Evolutionary conservation across 2,113 vertebrate genomes (phyloP).

Genomic region (Misgurnus anguillicaudatus): DNA sequence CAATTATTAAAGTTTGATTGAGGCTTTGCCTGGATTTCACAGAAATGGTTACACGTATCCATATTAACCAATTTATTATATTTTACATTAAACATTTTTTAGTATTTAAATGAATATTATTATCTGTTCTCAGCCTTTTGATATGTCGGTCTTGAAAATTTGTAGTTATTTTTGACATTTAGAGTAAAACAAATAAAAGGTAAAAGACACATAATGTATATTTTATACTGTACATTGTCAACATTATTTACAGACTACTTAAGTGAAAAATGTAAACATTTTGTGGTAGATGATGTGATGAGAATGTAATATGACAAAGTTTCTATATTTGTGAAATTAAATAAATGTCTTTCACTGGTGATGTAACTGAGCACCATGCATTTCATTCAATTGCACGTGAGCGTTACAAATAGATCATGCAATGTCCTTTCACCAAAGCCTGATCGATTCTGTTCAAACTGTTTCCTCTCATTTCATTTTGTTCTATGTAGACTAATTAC

Average conservation of each 20-base stretch:
- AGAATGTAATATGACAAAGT: background rate
- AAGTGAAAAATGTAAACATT: too few species aligned
- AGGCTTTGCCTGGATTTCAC: too few species aligned
- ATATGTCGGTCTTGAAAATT: background rate
- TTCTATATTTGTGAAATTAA: background rate
- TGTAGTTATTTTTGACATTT: background rate
- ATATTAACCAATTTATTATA: too few species aligned
- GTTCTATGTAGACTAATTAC: slow-evolving; percentile 65
- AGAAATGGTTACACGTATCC: too few species aligned
- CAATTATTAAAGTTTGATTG: too few species aligned
- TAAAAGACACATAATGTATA: background rate
- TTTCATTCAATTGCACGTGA: background rate
- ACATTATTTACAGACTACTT: too few species aligned
- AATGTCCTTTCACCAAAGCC: slow-evolving; percentile 55
- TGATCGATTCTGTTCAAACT: slow-evolving; percentile 60
- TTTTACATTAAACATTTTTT: too few species aligned
- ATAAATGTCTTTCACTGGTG: background rate
- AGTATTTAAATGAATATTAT: too few species aligned
- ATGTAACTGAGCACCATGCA: background rate
- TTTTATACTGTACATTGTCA: background rate
- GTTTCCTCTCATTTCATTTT: slow-evolving; percentile 46
- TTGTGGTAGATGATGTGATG: too few species aligned
- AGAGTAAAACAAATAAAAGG: background rate
- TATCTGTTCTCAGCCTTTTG: too few species aligned
- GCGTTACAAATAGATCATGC: background rate